phyloP scores from a whole-genome alignment of 2,797 vertebrate genomes.

The Silurus aristotelis region DNA sequence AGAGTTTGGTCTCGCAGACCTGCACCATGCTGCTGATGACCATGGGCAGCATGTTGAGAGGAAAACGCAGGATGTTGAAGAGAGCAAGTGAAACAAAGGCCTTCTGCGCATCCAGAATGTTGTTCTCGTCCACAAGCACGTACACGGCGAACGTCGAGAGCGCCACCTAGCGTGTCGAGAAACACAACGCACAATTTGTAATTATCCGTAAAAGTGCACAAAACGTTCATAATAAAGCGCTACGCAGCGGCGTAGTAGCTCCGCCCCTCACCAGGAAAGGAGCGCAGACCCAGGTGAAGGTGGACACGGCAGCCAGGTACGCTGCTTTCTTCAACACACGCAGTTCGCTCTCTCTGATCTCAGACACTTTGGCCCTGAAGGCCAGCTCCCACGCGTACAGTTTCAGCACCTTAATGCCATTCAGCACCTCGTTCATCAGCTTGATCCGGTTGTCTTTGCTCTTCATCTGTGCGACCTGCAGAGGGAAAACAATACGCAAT shows the following conservation, averaged over 20 bases:
- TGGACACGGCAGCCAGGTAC: slow-evolving; percentile 86
- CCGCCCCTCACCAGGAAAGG: slow-evolving; percentile 89
- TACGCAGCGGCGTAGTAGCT: not conserved
- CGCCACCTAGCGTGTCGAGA: slow-evolving; percentile 76
- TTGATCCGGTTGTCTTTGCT: slow-evolving; percentile 95
- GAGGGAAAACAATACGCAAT: not conserved
- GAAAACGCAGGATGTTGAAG: slow-evolving; percentile 90
- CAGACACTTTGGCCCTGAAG: slow-evolving; percentile 88
- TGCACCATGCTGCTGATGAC: slow-evolving; percentile 97
- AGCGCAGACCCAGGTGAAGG: slow-evolving; percentile 97
- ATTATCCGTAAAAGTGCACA: not conserved
- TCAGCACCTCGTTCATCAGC: slow-evolving; percentile 97
- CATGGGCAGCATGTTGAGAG: slow-evolving; percentile 92
- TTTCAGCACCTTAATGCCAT: slow-evolving; percentile 95
- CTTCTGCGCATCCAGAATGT: slow-evolving; percentile 85
- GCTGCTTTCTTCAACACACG: slow-evolving; percentile 87
- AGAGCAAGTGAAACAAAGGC: slow-evolving; percentile 88
- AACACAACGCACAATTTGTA: not conserved
- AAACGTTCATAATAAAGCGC: not conserved
- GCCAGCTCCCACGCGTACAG: slow-evolving; percentile 97
- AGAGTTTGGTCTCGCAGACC: slow-evolving; percentile 64
- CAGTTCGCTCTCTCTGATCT: slow-evolving; percentile 88
- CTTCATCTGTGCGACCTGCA: slow-evolving; percentile 96
- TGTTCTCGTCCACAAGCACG: slow-evolving; percentile 74
- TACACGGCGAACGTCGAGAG: slow-evolving; percentile 84